Evolutionary conservation across 1,140 invertebrate species (phyloP).

Genomic region (Lutraria rhynchaena): DNA sequence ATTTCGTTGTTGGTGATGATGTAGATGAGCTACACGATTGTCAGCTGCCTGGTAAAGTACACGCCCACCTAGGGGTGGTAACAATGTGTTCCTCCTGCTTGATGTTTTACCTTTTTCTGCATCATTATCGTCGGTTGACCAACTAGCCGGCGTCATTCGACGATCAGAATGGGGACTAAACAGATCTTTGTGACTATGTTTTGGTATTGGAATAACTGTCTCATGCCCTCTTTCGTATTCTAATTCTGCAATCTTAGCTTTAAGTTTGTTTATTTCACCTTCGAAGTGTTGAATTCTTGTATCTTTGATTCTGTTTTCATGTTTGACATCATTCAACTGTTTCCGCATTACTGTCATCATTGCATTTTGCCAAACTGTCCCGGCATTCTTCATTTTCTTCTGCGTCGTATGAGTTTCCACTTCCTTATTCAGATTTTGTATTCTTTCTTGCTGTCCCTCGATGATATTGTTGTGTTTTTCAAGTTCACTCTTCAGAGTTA

Average conservation of each 20-base stretch:
- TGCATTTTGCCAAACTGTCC: constrained; percentile 53
- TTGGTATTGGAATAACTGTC: background rate
- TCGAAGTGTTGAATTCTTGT: constrained; percentile 51
- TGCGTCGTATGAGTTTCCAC: constrained; percentile 16
- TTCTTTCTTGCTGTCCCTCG: constrained; percentile 53
- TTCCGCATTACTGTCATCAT: constrained; percentile 50
- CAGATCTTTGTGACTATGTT: background rate
- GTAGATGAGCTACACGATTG: background rate
- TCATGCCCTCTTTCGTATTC: background rate
- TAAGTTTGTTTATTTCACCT: constrained; percentile 39
- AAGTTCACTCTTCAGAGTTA: constrained; percentile 24
- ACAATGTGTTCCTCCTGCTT: constrained; percentile 4
- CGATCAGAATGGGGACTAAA: background rate
- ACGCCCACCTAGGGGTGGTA: constrained; percentile 33
- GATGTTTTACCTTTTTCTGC: background rate
- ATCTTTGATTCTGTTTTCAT: constrained; percentile 52
- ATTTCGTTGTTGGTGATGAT: background rate
- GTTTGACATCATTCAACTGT: constrained; percentile 53
- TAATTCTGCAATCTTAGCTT: constrained; percentile 37
- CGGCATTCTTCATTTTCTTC: constrained; percentile 47
- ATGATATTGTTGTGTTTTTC: constrained; percentile 41
- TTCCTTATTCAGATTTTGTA: constrained; percentile 47
- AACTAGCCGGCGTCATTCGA: background rate
- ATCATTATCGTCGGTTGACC: constrained; percentile 20
- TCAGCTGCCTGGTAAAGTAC: constrained; percentile 6